phyloP scores from a whole-genome alignment of 2,113 vertebrate species.

The Nettapus auritus region DNA sequence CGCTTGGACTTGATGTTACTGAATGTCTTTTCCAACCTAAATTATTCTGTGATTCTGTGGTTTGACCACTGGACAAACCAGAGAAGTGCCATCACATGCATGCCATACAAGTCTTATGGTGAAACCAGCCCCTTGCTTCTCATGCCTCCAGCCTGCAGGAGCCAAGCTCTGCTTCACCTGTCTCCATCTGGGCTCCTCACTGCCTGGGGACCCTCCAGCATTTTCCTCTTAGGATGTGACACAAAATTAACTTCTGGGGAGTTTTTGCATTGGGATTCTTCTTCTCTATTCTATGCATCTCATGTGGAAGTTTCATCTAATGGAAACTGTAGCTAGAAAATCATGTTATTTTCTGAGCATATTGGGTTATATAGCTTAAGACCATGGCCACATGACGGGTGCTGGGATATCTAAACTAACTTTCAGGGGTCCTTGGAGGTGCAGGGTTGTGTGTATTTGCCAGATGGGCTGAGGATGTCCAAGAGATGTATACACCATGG shows the following conservation, averaged over 20 bases:
- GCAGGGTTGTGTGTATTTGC: background rate
- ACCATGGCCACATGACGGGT: background rate
- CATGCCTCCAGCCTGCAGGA: background rate
- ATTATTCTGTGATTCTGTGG: background rate
- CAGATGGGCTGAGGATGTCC: background rate
- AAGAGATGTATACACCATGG: background rate
- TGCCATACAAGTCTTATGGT: accelerated
- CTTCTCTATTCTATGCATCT: background rate
- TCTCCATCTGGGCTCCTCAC: background rate
- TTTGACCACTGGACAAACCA: too few species aligned
- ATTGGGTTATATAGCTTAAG: background rate
- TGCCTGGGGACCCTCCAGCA: accelerated
- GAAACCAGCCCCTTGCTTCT: background rate
- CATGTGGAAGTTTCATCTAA: background rate
- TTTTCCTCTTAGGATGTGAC: background rate
- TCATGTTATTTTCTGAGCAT: background rate
- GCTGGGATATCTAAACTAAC: background rate
- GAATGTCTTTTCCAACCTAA: background rate
- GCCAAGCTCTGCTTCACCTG: background rate
- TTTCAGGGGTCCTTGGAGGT: background rate
- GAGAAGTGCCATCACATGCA: background rate
- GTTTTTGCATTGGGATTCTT: background rate
- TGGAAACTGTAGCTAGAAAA: background rate
- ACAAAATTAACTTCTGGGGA: background rate
- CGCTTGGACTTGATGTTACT: background rate